phyloP scores from a whole-genome alignment of 2,113 vertebrate species.

The Ptilonorhynchus violaceus region DNA sequence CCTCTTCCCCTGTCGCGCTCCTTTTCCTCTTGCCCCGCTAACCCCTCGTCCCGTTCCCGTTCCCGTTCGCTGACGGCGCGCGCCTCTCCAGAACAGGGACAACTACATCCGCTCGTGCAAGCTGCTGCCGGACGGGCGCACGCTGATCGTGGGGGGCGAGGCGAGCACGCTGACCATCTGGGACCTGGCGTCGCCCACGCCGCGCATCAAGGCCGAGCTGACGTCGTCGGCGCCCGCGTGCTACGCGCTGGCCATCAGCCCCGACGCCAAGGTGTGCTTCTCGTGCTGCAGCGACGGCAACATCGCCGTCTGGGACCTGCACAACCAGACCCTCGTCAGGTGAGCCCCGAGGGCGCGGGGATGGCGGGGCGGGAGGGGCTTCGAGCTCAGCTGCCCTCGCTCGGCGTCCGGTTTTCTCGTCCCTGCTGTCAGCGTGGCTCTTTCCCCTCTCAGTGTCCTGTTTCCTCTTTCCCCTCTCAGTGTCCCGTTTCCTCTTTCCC shows the following conservation, averaged over 20 bases:
- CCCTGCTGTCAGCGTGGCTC: too few relatives aligned
- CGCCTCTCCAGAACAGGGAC: constrained; percentile 85
- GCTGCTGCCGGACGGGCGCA: constrained; percentile 93
- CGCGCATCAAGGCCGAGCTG: constrained; percentile 94
- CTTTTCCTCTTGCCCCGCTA: too few relatives aligned
- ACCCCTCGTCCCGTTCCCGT: too few relatives aligned
- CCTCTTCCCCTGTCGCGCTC: background rate
- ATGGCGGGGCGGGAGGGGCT: too few relatives aligned
- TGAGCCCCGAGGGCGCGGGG: constrained; percentile 31
- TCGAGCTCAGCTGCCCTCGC: too few relatives aligned
- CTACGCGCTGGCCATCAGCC: constrained; percentile 96
- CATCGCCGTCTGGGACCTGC: constrained; percentile 96
- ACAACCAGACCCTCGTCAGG: constrained; percentile 97
- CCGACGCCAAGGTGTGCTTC: constrained; percentile 97
- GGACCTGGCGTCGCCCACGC: constrained; percentile 94
- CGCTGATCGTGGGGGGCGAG: constrained; percentile 93
- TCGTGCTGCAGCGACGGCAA: constrained; percentile 97
- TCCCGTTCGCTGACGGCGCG: rapidly evolving
- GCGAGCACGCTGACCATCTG: constrained; percentile 96
- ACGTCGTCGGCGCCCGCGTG: constrained; percentile 94
- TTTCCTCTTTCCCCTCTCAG: too few relatives aligned
- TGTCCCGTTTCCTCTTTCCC: too few relatives aligned
- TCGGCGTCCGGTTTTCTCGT: too few relatives aligned
- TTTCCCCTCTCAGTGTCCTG: too few relatives aligned
- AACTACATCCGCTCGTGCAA: constrained; percentile 99